phyloP scores from a whole-genome alignment of 92 coral and sea anemone species.

The Palythoa grandiflora region DNA sequence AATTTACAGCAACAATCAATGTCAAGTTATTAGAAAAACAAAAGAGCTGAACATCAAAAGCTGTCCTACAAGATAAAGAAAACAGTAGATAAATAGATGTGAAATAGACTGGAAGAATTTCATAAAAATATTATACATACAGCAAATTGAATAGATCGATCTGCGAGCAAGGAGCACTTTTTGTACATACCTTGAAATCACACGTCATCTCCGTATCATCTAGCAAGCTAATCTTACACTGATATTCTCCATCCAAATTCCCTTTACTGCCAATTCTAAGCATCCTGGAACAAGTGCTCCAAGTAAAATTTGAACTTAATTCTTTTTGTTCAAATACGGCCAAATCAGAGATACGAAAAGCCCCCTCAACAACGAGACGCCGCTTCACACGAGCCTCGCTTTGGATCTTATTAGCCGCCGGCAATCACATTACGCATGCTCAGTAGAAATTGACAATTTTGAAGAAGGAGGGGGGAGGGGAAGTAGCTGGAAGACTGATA shows the following conservation, averaged over 20 bases:
- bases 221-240: conserved; percentile 90
- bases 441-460: neutral
- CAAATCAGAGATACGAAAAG: conserved; percentile 11
- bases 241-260: conserved; percentile 93
- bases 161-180: conserved; percentile 40
- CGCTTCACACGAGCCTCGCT: conserved; percentile 20
- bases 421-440: conserved; percentile 13
- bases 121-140: no score
- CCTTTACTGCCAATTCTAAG: conserved; percentile 82
- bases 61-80: neutral
- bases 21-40: neutral
- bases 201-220: conserved; percentile 99
- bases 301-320: conserved; percentile 10
- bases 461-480: neutral
- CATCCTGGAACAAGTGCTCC: conserved; percentile 53
- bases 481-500: neutral
- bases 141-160: neutral
- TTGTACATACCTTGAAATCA: conserved; percentile 92
- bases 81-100: neutral
- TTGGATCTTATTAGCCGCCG: conserved; percentile 12
- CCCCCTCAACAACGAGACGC: conserved; percentile 43
- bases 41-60: neutral
- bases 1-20: neutral
- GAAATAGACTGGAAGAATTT: neutral
- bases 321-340: neutral